Conservation (phyloP, 2,888 invertebrate genomes). For the Macroteleia sp. region DNA sequence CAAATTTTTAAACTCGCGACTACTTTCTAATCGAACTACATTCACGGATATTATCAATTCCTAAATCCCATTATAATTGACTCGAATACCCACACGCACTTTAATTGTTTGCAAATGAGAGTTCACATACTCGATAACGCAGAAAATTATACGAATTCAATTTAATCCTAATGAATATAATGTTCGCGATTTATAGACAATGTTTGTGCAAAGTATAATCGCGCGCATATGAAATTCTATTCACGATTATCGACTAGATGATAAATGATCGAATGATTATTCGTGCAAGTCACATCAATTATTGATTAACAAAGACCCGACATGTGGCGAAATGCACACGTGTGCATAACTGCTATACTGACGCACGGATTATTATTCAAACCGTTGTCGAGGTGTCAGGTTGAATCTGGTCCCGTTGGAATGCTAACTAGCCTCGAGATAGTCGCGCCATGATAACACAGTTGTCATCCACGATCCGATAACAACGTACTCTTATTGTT, state of each 20-base stretch:
- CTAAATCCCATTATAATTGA: constrained; percentile 8
- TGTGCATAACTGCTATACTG: constrained; percentile 52
- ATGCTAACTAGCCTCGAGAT: constrained; percentile 64
- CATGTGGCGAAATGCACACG: constrained; percentile 63
- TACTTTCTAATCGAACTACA: too few species aligned
- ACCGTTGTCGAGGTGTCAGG: constrained; percentile 64
- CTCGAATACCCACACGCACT: constrained; percentile 29
- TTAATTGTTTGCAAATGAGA: constrained; percentile 55
- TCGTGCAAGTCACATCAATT: constrained; percentile 66
- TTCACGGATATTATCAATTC: background rate
- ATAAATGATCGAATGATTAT: constrained; percentile 61
- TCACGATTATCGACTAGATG: constrained; percentile 59
- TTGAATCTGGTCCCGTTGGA: constrained; percentile 64
- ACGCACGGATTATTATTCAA: constrained; percentile 64
- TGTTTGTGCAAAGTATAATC: constrained; percentile 36
- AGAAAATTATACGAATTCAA: constrained; percentile 46
- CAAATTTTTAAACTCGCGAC: too few species aligned
- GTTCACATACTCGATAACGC: constrained; percentile 2
- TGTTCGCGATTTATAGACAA: constrained; percentile 53
- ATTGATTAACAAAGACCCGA: constrained; percentile 64
- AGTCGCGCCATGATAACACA: constrained; percentile 58
- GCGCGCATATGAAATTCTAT: constrained; percentile 57
- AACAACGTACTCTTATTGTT: constrained; percentile 49
- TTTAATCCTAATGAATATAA: constrained; percentile 55
- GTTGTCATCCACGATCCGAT: constrained; percentile 63